Evolutionary conservation across 2,797 vertebrate genomes (phyloP).

Genomic region (Clarias laeviceps): DNA sequence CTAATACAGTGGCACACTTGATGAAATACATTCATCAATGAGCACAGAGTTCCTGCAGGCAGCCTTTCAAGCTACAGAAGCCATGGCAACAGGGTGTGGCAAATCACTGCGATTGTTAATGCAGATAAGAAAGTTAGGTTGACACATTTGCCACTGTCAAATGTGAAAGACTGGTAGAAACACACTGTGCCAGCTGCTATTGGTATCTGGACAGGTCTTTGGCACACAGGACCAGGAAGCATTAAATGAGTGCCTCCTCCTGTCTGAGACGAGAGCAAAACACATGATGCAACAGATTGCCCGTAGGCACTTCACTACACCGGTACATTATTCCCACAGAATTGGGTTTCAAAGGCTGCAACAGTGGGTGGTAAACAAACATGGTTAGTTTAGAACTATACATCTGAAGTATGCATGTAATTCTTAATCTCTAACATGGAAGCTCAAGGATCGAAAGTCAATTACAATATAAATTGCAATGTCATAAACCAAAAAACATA

Average conservation of each 20-base stretch:
- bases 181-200: slow-evolving; percentile 12
- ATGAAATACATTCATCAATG: neutral
- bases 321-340: slow-evolving; percentile 24
- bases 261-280: slow-evolving; percentile 24
- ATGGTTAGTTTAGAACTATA: slow-evolving; percentile 5
- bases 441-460: neutral
- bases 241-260: slow-evolving; percentile 13
- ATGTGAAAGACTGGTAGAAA: slow-evolving; percentile 2
- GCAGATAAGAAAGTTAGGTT: neutral
- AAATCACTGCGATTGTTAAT: neutral
- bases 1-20: neutral
- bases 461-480: neutral
- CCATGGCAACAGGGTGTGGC: neutral
- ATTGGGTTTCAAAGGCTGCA: slow-evolving; percentile 21
- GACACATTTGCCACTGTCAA: neutral
- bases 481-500: no score
- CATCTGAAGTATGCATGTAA: neutral
- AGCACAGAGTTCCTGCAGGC: neutral
- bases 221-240: slow-evolving; percentile 1
- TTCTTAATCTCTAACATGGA: neutral
- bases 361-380: slow-evolving; percentile 15
- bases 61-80: neutral
- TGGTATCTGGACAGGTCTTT: slow-evolving; percentile 15
- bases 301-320: neutral
- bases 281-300: slow-evolving; percentile 32